Conservation (phyloP, 2,888 invertebrate species). For the Ophion ellenae region DNA sequence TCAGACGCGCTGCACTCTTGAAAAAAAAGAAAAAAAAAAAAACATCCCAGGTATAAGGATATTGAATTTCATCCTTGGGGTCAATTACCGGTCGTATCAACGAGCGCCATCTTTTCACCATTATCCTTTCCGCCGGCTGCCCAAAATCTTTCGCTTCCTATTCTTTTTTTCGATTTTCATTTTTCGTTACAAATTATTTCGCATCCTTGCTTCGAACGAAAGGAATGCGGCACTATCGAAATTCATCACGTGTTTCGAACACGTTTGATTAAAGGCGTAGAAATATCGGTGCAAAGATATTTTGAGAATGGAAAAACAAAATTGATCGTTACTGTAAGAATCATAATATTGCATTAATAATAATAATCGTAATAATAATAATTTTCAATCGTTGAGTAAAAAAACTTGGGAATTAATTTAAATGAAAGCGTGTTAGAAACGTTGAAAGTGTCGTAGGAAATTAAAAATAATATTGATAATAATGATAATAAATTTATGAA, state of each 20-base stretch:
- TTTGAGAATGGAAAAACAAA: too few relatives aligned
- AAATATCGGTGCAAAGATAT: too few relatives aligned
- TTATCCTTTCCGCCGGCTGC: neutral
- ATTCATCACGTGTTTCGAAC: neutral
- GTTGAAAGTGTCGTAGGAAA: neutral
- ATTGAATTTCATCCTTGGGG: conserved; percentile 60
- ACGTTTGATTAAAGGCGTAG: too few relatives aligned
- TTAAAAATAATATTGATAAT: neutral
- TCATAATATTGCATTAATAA: neutral
- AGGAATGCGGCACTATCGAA: neutral
- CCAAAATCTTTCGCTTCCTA: neutral
- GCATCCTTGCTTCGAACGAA: neutral
- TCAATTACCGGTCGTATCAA: conserved; percentile 50
- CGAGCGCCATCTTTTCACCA: conserved; percentile 21
- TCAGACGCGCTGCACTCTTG: neutral
- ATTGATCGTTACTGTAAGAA: too few relatives aligned
- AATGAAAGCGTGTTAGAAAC: neutral
- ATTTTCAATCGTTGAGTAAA: neutral
- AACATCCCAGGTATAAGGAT: conserved; percentile 41
- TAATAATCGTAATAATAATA: neutral
- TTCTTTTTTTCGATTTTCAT: neutral
- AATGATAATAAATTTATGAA: neutral
- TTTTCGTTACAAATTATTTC: neutral
- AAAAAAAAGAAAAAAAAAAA: conserved; percentile 23
- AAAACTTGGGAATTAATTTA: neutral